phyloP scores from a whole-genome alignment of 2,888 invertebrate species.

The Girardia tigrina region DNA sequence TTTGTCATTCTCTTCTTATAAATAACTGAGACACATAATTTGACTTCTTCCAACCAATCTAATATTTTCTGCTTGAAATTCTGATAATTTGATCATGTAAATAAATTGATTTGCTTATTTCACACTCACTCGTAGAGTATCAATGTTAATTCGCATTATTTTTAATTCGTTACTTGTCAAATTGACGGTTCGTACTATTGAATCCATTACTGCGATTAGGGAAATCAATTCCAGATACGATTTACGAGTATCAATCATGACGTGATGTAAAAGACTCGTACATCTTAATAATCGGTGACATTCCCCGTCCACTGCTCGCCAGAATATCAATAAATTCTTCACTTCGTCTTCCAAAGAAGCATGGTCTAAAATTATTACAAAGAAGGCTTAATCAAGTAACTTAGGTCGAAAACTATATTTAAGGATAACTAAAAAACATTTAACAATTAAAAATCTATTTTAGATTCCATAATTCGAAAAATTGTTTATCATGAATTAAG shows the following conservation, averaged over 20 bases:
- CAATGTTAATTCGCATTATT: not conserved
- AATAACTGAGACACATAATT: not conserved
- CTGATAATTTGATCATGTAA: not conserved
- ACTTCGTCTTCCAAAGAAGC: not conserved
- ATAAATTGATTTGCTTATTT: not conserved
- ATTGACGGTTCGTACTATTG: not conserved
- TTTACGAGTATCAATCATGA: not conserved
- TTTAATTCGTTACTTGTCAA: not conserved
- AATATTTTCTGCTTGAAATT: not conserved
- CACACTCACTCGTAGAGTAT: not conserved
- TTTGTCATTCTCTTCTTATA: not conserved
- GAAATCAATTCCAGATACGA: not conserved
- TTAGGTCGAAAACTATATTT: no score
- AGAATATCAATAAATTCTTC: not conserved
- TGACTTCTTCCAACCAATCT: not conserved
- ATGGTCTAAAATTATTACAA: not conserved
- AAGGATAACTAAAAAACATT: no score
- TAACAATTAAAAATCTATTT: no score
- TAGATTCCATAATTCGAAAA: no score
- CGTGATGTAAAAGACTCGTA: not conserved
- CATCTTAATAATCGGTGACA: not conserved
- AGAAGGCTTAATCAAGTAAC: no score
- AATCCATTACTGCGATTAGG: not conserved
- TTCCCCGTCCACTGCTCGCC: not conserved
- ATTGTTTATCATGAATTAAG: no score